phyloP scores from a whole-genome alignment of 2,797 vertebrate genomes.

The Rhinatrema bivittatum region DNA sequence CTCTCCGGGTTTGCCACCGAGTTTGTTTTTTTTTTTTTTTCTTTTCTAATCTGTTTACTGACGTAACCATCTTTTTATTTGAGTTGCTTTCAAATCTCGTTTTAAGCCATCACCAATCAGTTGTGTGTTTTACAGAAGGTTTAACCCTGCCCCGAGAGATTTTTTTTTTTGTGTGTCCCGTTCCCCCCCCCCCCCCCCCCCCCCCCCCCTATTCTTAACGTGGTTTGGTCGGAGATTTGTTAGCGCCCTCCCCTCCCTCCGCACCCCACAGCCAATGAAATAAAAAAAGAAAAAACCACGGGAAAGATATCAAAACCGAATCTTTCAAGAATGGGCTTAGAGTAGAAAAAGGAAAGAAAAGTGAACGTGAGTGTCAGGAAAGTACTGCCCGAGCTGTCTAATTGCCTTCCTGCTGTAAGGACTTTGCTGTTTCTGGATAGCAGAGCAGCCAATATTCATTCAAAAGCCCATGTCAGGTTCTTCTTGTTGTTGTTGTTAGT shows the following conservation, averaged over 20 bases:
- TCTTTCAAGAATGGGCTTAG: too few species aligned
- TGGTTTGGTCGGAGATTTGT: background rate
- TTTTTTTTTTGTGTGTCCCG: constrained; percentile 29
- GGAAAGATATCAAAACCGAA: too few species aligned
- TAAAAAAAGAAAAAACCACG: too few species aligned
- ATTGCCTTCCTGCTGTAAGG: too few species aligned
- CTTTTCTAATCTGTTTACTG: constrained; percentile 66
- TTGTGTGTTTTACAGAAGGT: constrained; percentile 55
- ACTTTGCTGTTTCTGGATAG: too few species aligned
- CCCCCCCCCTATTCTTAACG: background rate
- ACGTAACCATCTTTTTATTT: constrained; percentile 85
- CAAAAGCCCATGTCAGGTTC: too few species aligned
- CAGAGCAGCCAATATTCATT: constrained; percentile 7
- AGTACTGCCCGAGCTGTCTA: too few species aligned
- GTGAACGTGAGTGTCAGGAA: too few species aligned
- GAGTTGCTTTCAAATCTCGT: constrained; percentile 82
- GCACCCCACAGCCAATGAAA: too few species aligned
- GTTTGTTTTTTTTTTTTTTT: constrained; percentile 3
- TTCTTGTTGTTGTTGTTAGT: too few species aligned
- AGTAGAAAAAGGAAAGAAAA: too few species aligned
- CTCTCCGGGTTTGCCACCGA: constrained; percentile 5
- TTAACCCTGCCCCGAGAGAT: constrained; percentile 43
- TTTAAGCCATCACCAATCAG: constrained; percentile 78
- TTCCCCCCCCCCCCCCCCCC: constrained; percentile 7
- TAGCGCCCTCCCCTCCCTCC: constrained; percentile 7